Percentiles rank a stretch among this genome's conserved stretches.
These are phyloP conservation scores for Tachina lurida DNA, from an alignment of 2,888 invertebrate genomes.

Conservation along the genomic window DNA sequence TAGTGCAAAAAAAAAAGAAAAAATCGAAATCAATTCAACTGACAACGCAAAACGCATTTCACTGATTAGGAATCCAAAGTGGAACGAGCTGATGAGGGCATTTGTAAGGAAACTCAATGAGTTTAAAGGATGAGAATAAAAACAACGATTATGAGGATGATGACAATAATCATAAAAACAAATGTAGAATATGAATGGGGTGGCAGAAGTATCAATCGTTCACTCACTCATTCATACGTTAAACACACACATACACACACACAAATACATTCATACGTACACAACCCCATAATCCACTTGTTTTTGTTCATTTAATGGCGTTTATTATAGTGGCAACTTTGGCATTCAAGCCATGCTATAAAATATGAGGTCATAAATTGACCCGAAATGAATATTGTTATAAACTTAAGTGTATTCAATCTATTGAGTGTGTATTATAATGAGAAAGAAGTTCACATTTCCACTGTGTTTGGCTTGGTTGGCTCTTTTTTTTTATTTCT, in stretches of 20 bases:
- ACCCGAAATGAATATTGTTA: conserved; percentile 71
- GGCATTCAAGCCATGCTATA: conserved; percentile 63
- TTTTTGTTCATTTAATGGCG: conserved; percentile 74
- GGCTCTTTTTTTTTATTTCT: conserved; percentile 21
- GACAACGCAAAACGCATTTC: conserved; percentile 78
- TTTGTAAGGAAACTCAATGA: conserved; percentile 46
- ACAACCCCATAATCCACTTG: conserved; percentile 80
- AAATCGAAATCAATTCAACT: conserved; percentile 73
- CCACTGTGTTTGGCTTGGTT: conserved; percentile 1
- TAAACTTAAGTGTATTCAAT: conserved; percentile 67
- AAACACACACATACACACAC: conserved; percentile 11
- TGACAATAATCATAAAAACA: conserved; percentile 80
- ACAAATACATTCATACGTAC: not conserved
- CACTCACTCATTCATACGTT: conserved; percentile 31
- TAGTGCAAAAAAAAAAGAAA: conserved; percentile 62
- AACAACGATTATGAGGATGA: conserved; percentile 74
- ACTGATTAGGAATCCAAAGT: conserved; percentile 75
- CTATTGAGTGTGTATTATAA: conserved; percentile 48
- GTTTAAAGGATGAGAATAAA: conserved; percentile 65
- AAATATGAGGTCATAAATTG: conserved; percentile 74
- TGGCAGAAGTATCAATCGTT: conserved; percentile 58
- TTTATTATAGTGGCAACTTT: conserved; percentile 72
- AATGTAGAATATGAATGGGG: conserved; percentile 74
- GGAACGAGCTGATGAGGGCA: conserved; percentile 61
- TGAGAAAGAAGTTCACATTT: conserved; percentile 33